These are phyloP conservation scores for Sphaerolaimus hirsutus DNA, from an alignment of 2,888 invertebrate genomes.

Conservation along the genomic window DNA sequence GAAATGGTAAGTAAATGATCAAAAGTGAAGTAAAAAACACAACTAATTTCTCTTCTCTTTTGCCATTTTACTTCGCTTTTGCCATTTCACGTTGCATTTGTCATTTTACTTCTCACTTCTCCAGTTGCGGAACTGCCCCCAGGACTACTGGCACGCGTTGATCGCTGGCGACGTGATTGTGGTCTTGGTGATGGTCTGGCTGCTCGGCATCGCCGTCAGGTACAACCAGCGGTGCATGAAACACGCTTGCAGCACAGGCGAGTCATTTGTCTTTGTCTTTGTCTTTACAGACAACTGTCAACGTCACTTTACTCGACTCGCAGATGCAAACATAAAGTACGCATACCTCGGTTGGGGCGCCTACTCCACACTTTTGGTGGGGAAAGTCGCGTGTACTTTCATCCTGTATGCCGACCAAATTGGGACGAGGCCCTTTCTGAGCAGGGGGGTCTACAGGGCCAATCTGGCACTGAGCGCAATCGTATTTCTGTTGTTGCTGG, in stretches of 20 bases:
- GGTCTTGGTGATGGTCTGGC: constrained; percentile 15
- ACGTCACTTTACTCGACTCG: too few relatives aligned
- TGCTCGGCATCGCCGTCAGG: constrained; percentile 11
- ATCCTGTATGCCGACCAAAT: constrained; percentile 24
- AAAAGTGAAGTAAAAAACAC: too few relatives aligned
- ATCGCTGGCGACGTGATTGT: constrained; percentile 23
- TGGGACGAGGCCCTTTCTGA: constrained; percentile 27
- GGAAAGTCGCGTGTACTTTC: constrained; percentile 33
- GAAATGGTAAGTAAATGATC: too few relatives aligned
- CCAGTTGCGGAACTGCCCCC: too few relatives aligned
- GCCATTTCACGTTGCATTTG: too few relatives aligned
- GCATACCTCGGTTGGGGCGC: constrained; percentile 35
- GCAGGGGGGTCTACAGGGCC: constrained; percentile 32
- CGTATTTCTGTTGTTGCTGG: constrained; percentile 34
- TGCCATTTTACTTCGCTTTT: too few relatives aligned
- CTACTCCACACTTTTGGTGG: constrained; percentile 31
- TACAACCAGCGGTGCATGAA: constrained; percentile 15
- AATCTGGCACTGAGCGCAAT: constrained; percentile 27
- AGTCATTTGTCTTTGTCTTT: constrained; percentile 8
- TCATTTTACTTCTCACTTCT: too few relatives aligned
- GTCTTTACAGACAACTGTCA: too few relatives aligned
- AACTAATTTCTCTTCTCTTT: too few relatives aligned
- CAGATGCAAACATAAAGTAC: constrained; percentile 18
- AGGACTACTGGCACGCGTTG: constrained; percentile 22
- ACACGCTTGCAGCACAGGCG: constrained; percentile 14